phyloP scores from a whole-genome alignment of 2,797 vertebrate species.

The Triplophysa bombifrons region DNA sequence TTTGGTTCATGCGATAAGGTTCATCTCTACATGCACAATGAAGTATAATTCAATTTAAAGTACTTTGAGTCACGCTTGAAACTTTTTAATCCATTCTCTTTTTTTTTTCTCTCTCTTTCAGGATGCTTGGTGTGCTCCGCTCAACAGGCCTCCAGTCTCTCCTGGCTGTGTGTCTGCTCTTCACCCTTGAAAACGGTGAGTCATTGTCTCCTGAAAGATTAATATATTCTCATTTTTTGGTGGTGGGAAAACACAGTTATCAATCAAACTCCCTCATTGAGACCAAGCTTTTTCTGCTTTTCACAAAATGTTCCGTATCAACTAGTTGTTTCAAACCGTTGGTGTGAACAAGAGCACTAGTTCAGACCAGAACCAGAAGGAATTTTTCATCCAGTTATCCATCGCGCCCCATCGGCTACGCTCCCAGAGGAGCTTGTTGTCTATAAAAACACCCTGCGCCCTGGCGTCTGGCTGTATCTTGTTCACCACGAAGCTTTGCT shows the following conservation, averaged over 20 bases:
- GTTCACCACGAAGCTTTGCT: background rate
- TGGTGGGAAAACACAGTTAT: slow-evolving; percentile 41
- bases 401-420: background rate
- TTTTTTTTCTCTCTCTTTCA: slow-evolving; percentile 53
- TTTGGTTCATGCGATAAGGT: background rate
- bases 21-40: no score
- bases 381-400: background rate
- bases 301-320: background rate
- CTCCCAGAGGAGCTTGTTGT: slow-evolving; percentile 1
- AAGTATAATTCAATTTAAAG: no score
- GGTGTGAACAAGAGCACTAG: background rate
- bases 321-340: background rate
- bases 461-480: background rate
- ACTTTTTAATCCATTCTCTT: background rate
- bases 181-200: slow-evolving; percentile 72
- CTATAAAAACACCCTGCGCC: background rate
- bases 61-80: no score
- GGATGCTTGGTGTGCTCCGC: slow-evolving; percentile 68
- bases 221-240: slow-evolving; percentile 12
- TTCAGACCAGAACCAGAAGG: background rate
- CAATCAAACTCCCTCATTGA: background rate
- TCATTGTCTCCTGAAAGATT: slow-evolving; percentile 50
- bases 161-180: slow-evolving; percentile 73
- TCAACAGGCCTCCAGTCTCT: slow-evolving; percentile 69
- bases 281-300: background rate